These are phyloP conservation scores for Drosophila prosaltans DNA, from an alignment of 1,140 invertebrate species.

Conservation along the genomic window DNA sequence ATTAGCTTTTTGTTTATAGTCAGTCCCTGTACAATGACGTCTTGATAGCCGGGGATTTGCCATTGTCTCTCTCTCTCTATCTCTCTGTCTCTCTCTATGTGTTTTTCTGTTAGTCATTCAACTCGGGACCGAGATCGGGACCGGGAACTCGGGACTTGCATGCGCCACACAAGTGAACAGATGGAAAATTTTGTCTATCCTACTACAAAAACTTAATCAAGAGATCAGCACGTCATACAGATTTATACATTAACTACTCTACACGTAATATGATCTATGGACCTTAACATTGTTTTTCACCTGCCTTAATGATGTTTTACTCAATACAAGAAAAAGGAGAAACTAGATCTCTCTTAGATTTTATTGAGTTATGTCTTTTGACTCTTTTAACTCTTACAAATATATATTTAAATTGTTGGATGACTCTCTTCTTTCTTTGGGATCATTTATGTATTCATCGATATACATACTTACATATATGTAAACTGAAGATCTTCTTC, in stretches of 20 bases:
- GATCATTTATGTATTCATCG: no score
- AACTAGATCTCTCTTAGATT: no score
- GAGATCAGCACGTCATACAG: background rate
- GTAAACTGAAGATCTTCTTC: background rate
- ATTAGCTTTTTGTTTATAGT: constrained; percentile 10
- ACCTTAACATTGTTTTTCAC: background rate
- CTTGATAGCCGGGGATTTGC: constrained; percentile 19
- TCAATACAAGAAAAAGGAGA: no score
- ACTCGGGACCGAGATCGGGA: constrained; percentile 1
- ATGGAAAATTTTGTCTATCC: constrained; percentile 1
- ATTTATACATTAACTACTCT: background rate
- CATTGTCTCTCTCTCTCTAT: background rate
- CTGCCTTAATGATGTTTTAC: no score
- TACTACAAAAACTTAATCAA: background rate
- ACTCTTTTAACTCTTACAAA: no score
- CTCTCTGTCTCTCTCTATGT: background rate
- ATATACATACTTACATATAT: no score
- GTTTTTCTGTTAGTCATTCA: constrained; percentile 16
- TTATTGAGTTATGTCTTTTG: no score
- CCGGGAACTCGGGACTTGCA: constrained; percentile 1
- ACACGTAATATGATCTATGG: background rate
- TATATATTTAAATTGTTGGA: no score
- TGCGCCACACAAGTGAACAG: constrained; percentile 3
- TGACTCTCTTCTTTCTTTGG: no score
- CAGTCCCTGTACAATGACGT: constrained; percentile 5